Base-by-base conservation (phyloP, 2,797 vertebrate species). In the Esox masquinongy region DNA sequence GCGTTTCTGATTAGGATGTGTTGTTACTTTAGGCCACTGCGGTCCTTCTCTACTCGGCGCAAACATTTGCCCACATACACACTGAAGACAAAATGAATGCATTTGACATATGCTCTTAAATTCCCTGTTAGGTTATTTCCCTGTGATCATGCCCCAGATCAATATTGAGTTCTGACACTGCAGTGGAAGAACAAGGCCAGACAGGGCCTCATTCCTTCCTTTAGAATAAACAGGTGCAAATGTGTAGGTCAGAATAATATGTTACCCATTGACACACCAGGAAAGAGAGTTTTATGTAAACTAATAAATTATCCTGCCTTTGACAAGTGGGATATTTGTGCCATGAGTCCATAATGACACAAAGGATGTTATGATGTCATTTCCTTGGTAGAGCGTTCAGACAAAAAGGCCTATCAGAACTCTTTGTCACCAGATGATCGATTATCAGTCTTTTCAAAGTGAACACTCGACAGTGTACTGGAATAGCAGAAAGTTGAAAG, bases 141-240 rank as follows among this genome's bases (percentile, higher is more conserved):
- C 19, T 82, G 86, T 83, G 85, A 81, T 89, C 89, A 84, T 34
- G 0, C 73, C 43, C 50, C 79, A 78, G 82, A 86, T 90, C 87
- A 85, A 84, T 89, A 86, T 70, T 12, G 31, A 73, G 73, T 82
- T 90, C 73, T 89, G 89, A 90, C 90, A 90, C 75, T 9, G 68
- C 83, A 83, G 87, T 91, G 86, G 88, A 90, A 87, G 82, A 78
- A 22, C 80, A 77, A 74, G 68, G 84, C 79, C 77, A 73, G 14
- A 72, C 74, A 70, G 78, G 87, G 83, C 79, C 74, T 82, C 76
- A 14, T 15, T 77, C 72, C 84, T 75, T 82, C 68, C 51, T 80
- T 87, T 79, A 83, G 85, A 84, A 81, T 79, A 76, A 34, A 15
- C 29, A 53, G 80, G 75, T 85, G 90, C 86, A 90, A 83, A 88